phyloP scores from a whole-genome alignment of 2,888 invertebrate genomes.

The Melanostoma mellinum region DNA sequence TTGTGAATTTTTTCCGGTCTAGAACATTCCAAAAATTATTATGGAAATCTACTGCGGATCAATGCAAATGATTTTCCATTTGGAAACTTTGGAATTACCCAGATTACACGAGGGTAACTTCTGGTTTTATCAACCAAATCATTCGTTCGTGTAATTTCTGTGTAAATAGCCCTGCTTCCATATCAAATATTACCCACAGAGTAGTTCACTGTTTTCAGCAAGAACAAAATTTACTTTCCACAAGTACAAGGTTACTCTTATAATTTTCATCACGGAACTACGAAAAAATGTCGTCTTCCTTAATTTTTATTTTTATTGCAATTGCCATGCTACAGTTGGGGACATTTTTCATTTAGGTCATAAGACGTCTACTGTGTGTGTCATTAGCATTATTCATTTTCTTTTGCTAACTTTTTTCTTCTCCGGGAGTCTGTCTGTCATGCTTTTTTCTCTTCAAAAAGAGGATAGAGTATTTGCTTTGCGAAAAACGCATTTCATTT shows the following conservation, averaged over 20 bases:
- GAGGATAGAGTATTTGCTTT: background rate
- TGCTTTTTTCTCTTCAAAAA: background rate
- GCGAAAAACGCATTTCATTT: background rate
- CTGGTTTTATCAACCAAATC: too few species aligned
- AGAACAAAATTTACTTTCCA: background rate
- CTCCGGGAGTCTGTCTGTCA: conserved; percentile 13
- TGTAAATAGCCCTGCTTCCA: too few species aligned
- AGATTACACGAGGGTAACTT: too few species aligned
- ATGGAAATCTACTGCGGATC: too few species aligned
- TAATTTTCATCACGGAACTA: conserved; percentile 6
- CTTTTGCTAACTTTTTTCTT: conserved; percentile 18
- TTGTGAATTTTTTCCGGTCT: too few species aligned
- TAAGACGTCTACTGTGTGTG: conserved; percentile 64
- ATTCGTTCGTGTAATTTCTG: too few species aligned
- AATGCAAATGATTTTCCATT: too few species aligned
- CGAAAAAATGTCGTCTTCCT: background rate
- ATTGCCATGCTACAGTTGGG: conserved; percentile 22
- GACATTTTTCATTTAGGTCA: conserved; percentile 67
- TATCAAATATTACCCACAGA: too few species aligned
- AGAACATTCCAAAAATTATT: too few species aligned
- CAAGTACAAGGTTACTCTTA: conserved; percentile 13
- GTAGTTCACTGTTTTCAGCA: background rate
- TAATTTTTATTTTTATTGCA: conserved; percentile 26
- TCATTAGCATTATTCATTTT: conserved; percentile 69
- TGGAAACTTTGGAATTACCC: too few species aligned